Evolutionary conservation across 2,888 invertebrate genomes (phyloP).

Genomic region (Apodemia mormo): DNA sequence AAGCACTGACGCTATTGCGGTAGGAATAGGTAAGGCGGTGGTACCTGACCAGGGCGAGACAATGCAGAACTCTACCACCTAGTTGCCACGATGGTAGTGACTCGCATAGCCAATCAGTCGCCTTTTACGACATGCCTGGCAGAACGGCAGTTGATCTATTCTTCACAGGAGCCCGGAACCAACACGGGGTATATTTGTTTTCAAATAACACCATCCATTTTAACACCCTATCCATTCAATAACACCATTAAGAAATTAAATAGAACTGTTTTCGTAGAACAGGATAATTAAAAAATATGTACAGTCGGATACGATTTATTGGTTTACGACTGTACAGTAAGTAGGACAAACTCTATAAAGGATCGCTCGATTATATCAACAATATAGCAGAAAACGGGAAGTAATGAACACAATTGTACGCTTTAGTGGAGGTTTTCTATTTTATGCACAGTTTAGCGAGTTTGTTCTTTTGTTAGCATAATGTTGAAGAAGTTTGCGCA

Average conservation of each 20-base stretch:
- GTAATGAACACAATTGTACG: slow-evolving; percentile 14
- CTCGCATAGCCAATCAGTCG: too few species aligned
- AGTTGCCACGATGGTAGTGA: too few species aligned
- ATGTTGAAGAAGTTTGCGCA: not conserved
- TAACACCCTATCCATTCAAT: not conserved
- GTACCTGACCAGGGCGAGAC: too few species aligned
- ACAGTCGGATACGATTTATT: not conserved
- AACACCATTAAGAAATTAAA: not conserved
- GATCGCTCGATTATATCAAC: slow-evolving; percentile 12
- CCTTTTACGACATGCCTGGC: too few species aligned
- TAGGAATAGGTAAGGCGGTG: too few species aligned
- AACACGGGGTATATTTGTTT: too few species aligned
- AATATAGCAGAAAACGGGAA: slow-evolving; percentile 11
- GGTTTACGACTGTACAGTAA: not conserved
- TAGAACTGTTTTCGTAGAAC: not conserved
- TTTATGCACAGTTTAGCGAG: slow-evolving; percentile 9
- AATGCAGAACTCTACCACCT: too few species aligned
- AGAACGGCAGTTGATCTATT: too few species aligned
- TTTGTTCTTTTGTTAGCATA: slow-evolving; percentile 13
- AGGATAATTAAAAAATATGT: slow-evolving; percentile 9
- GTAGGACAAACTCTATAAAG: slow-evolving; percentile 13
- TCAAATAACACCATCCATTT: too few species aligned
- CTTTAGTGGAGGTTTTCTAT: slow-evolving; percentile 14
- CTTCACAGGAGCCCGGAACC: too few species aligned
- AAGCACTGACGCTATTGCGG: too few species aligned